phyloP scores from a whole-genome alignment of 2,888 invertebrate genomes.

The Caenorhabditis becei region DNA sequence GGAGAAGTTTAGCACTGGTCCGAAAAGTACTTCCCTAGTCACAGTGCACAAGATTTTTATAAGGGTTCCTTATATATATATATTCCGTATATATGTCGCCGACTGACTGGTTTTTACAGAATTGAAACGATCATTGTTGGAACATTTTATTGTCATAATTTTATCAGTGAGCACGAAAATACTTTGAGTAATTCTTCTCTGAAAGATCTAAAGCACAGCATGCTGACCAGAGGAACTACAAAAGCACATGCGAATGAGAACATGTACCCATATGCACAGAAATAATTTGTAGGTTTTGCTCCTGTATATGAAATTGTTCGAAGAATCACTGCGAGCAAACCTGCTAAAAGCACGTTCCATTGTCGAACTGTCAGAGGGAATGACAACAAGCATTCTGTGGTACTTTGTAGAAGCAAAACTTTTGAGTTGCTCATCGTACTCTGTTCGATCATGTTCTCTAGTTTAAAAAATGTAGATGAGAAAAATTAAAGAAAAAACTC shows the following conservation, averaged over 20 bases:
- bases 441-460: not conserved
- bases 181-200: not conserved
- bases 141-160: not conserved
- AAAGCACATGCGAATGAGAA: slow-evolving; percentile 48
- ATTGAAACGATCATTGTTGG: no score
- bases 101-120: no score
- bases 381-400: slow-evolving; percentile 17
- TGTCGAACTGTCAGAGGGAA: slow-evolving; percentile 34
- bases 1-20: no score
- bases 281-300: slow-evolving; percentile 12
- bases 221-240: slow-evolving; percentile 35
- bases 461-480: no score
- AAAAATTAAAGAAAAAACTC: not conserved
- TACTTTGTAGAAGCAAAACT: slow-evolving; percentile 29
- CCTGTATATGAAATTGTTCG: slow-evolving; percentile 20
- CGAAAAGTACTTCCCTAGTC: no score
- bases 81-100: no score
- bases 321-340: not conserved
- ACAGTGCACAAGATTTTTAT: no score
- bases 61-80: no score
- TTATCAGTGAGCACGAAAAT: not conserved
- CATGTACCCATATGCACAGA: slow-evolving; percentile 51
- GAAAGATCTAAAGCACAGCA: slow-evolving; percentile 18
- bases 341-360: slow-evolving; percentile 29
- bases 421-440: slow-evolving; percentile 1